Evolutionary conservation across 1,140 invertebrate genomes (phyloP).

Genomic region (Bombus breviceps): DNA sequence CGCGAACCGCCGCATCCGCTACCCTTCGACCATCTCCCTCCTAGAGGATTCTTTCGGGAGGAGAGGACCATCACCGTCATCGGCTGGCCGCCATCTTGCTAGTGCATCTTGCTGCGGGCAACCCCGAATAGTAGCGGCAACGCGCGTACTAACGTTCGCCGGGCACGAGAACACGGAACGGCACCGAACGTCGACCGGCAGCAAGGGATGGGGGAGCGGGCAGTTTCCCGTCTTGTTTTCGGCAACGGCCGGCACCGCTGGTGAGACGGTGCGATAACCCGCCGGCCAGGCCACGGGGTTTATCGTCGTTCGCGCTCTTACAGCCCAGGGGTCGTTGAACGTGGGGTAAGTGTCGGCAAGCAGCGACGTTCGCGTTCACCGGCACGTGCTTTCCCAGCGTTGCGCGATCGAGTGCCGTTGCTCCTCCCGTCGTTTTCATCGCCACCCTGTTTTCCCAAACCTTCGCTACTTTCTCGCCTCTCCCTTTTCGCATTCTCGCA

Average conservation of each 20-base stretch:
- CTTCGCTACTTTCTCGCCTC: not conserved
- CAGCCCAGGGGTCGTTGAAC: constrained; percentile 64
- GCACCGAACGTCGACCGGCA: too few species aligned
- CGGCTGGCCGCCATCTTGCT: constrained; percentile 52
- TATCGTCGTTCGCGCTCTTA: constrained; percentile 24
- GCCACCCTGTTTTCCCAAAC: too few species aligned
- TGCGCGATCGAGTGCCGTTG: not conserved
- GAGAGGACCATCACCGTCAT: constrained; percentile 3
- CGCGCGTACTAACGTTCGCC: not conserved
- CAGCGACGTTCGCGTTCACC: constrained; percentile 24
- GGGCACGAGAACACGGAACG: not conserved
- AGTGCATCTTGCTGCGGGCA: constrained; percentile 28
- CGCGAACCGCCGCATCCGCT: not conserved
- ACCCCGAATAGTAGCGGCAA: constrained; percentile 3
- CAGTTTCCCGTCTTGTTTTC: constrained; percentile 31
- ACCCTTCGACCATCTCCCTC: not conserved
- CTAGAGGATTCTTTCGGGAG: not conserved
- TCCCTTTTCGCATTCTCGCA: not conserved
- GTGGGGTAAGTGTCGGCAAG: constrained; percentile 61
- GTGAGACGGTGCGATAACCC: constrained; percentile 45
- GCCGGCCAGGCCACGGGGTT: constrained; percentile 3
- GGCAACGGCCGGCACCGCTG: constrained; percentile 49
- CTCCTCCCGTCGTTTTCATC: too few species aligned
- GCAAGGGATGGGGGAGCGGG: constrained; percentile 8
- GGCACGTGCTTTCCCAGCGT: constrained; percentile 55